Conservation (phyloP, 2,113 vertebrate genomes). For the Puffinus mauretanicus region DNA sequence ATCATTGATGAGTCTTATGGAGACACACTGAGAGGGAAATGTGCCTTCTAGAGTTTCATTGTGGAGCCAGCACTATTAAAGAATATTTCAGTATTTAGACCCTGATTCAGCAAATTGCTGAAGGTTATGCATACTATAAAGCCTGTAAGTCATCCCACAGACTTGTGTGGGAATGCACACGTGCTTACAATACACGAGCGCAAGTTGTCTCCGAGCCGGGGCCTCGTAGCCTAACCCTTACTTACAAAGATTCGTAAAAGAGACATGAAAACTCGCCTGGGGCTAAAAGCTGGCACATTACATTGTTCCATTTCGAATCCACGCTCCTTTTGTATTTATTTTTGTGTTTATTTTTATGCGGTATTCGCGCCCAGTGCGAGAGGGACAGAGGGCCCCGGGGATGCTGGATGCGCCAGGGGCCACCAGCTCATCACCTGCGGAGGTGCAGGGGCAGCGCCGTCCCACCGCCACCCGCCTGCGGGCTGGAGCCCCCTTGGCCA, state of each 20-base stretch:
- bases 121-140: background rate
- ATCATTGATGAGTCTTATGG: constrained; percentile 52
- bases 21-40: constrained; percentile 41
- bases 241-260: background rate
- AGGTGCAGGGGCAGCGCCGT: accelerated
- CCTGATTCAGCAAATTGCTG: constrained; percentile 39
- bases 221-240: background rate
- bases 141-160: background rate
- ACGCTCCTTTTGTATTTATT: background rate
- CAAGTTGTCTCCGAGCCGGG: background rate
- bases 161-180: background rate
- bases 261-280: background rate
- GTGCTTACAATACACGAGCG: background rate
- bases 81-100: constrained; percentile 50
- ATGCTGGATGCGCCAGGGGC: accelerated
- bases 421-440: background rate
- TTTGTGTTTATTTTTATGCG: background rate
- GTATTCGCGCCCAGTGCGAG: accelerated
- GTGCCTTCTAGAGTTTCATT: constrained; percentile 53
- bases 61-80: constrained; percentile 44
- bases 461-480: accelerated
- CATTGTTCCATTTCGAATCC: background rate
- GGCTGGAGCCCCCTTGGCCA: background rate
- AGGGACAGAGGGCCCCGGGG: accelerated
- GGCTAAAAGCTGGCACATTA: background rate